Conservation (phyloP, 2,888 invertebrate genomes). For the Sinodicranocentrus sp. region DNA sequence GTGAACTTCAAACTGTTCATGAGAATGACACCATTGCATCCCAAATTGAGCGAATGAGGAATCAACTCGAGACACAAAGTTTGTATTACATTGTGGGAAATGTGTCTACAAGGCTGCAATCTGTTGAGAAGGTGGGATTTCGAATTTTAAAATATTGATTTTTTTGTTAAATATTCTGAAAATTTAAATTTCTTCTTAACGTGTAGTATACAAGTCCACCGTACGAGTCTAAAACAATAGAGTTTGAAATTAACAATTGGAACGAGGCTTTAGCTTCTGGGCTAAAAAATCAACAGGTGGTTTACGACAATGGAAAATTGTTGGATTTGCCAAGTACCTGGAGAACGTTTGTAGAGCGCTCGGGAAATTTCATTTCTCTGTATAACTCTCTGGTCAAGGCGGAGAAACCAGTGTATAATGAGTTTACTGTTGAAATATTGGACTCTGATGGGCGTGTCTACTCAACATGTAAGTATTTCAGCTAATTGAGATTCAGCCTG, state of each 20-base stretch:
- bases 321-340: conserved; percentile 63
- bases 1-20: conserved; percentile 56
- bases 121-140: conserved; percentile 63
- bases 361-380: conserved; percentile 63
- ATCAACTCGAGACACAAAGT: conserved; percentile 58
- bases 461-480: conserved; percentile 66
- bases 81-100: conserved; percentile 54
- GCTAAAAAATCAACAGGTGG: conserved; percentile 64
- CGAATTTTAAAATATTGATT: neutral
- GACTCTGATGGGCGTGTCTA: conserved; percentile 67
- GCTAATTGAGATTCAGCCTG: no score
- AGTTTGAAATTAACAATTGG: conserved; percentile 69
- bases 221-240: conserved; percentile 67
- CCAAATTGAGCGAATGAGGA: conserved; percentile 58
- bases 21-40: conserved; percentile 67
- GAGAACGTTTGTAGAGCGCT: conserved; percentile 69
- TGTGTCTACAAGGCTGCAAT: conserved; percentile 48
- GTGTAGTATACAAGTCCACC: conserved; percentile 66
- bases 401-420: conserved; percentile 62
- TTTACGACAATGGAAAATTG: conserved; percentile 66
- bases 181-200: neutral
- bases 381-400: conserved; percentile 65
- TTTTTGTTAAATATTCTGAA: neutral
- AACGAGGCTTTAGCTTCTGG: conserved; percentile 58
- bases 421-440: conserved; percentile 66